phyloP scores from a whole-genome alignment of 2,888 invertebrate species.

The Tuberolachnus salignus region DNA sequence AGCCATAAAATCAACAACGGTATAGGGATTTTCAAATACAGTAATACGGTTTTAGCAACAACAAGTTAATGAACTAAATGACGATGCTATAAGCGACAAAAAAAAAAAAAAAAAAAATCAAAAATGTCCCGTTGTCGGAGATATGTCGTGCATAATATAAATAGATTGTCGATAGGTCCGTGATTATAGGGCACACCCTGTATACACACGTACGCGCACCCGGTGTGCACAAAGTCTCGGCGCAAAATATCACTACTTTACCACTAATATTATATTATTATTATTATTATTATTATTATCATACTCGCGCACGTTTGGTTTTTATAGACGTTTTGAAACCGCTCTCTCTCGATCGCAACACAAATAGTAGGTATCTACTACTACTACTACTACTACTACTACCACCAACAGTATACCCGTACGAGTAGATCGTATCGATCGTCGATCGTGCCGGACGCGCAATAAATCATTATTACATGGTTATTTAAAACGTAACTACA shows the following conservation, averaged over 20 bases:
- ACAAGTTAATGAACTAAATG: too few species aligned
- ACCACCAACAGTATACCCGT: neutral
- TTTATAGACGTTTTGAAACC: slow-evolving; percentile 26
- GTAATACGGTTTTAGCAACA: too few species aligned
- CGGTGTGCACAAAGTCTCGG: too few species aligned
- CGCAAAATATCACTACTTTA: neutral
- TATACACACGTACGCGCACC: too few species aligned
- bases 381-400: neutral
- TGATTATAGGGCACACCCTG: too few species aligned
- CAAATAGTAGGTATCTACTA: neutral
- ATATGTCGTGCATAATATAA: too few species aligned
- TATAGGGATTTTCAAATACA: too few species aligned
- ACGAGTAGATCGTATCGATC: slow-evolving; percentile 42
- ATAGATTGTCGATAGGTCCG: too few species aligned
- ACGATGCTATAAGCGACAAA: too few species aligned
- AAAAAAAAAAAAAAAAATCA: too few species aligned
- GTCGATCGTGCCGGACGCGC: slow-evolving; percentile 49
- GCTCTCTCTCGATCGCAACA: slow-evolving; percentile 41
- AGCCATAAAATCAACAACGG: too few species aligned
- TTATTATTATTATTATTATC: neutral
- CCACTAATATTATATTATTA: neutral
- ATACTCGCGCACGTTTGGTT: slow-evolving; percentile 22
- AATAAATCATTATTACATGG: slow-evolving; percentile 53
- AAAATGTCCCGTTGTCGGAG: too few species aligned
- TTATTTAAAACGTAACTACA: slow-evolving; percentile 43